Base-by-base conservation (phyloP, 2,113 vertebrate species). In the Cyprinodon brontotheroides region DNA sequence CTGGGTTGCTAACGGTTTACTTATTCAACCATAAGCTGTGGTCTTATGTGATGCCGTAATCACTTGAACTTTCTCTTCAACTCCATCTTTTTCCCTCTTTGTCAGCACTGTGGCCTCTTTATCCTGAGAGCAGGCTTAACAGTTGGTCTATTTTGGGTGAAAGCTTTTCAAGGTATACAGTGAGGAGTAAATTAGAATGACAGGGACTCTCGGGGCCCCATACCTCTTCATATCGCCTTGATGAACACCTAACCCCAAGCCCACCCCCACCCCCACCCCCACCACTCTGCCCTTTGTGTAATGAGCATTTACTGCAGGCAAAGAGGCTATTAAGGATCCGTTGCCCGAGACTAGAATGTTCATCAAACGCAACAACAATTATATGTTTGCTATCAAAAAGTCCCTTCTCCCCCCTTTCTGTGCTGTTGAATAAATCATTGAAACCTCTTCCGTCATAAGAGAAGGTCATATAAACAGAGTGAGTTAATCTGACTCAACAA, bases 121-220 rank as follows among this genome's bases (percentile, higher is more conserved):
- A 84, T 81, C 69, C 39, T 5, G 10, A 13, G 37, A 36, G 50
- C 37, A 43, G 61, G 70, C 61, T 37, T 72, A 69, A 81, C 65
- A 4, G 53, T 62, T 11, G n/a, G 13, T 80, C 87, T 84, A 85
- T 89, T 89, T 76, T 77, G 60, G 78, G 81, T 68, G 14, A 10
- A 82, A 78, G 85, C 83, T 70, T 87, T 89, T 88, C 78, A 86
- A 74, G 83, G 85, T 85, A 74, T 68, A 77, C 77, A 48, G 63
- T 60, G 64, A 75, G 77, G 74, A 87, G 84, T 88, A 89, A 90
- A 91, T 90, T 86, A 83, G 73, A 83, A 85, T 74, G 90, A 89
- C 89, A 91, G 90, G 84, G 89, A 90, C 86, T 80, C n/a, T 11
- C 70, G 76, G 68, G 81, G 73, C 79, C 72, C 70, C 65, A 70